Evolutionary conservation across 2,888 invertebrate genomes (phyloP), one percentile per base, ranked within the genome.

Genomic region (Rhamnusium bicolor): DNA sequence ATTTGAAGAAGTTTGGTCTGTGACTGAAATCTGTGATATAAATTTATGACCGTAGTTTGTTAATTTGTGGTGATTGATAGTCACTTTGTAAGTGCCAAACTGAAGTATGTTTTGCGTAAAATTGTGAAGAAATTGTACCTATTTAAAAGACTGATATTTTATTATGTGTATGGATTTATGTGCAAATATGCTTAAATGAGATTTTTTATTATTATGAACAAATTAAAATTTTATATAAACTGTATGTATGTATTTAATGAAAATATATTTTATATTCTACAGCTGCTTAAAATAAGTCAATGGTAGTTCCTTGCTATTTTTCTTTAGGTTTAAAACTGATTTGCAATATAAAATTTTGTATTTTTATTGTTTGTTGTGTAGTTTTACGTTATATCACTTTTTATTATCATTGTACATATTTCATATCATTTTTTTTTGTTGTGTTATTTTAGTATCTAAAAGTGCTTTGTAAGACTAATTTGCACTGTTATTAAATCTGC

Each of bases 21-120:
- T 83, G 82, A 84, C 83, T 81, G 79, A 74, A 80, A 79, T 83
- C 84, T 84, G 84, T 84, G 84, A 84, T 84, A 84, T 77, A 78
- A 74, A 76, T 56, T 73, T 74, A 74, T 76, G 73, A 76, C 73
- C 73, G 67, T 76, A 73, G 79, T 70, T 72, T 77, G 72, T 77
- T 75, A 61, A 73, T 66, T 72, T 74, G 60, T 77, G 79, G 73
- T 78, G 74, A 78, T 71, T 69, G 70, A 32, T 56, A 72, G 58
- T 71, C 49, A 54, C 51, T 72, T 75, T 73, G 65, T 71, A 72
- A 75, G 79, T 80, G 80, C 79, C 79, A 77, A 77, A 73, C 72
- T 71, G 74, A 71, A 65, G 69, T 80, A 76, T 75, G 16, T 71
- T 74, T 51, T 73, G 72, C 58, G 72, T 63, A 71, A 58, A 73